These are phyloP conservation scores for Cryptosula pallasiana DNA, from an alignment of 2,888 invertebrate genomes.

Conservation along the genomic window DNA sequence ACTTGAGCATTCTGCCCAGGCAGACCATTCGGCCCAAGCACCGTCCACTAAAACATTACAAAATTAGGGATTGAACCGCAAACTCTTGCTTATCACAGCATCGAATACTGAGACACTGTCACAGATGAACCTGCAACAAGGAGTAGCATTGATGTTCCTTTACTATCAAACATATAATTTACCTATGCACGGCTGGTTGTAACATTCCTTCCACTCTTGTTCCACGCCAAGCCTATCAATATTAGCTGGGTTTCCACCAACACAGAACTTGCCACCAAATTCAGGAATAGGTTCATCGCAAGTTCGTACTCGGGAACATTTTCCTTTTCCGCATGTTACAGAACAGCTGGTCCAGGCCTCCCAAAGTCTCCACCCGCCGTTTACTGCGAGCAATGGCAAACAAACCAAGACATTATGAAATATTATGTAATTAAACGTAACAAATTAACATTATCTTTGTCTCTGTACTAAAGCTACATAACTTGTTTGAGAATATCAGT, in stretches of 20 bases:
- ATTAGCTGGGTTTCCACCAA: neutral
- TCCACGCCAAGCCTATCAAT: neutral
- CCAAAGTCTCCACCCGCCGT: neutral
- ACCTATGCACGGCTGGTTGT: constrained; percentile 10
- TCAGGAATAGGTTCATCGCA: constrained; percentile 4
- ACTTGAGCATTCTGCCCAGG: neutral
- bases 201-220: constrained; percentile 9
- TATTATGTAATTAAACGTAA: too few species aligned
- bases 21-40: neutral
- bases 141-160: too few species aligned
- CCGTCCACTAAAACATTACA: constrained; percentile 4
- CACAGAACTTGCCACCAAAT: constrained; percentile 17
- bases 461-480: too few species aligned
- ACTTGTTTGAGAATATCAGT: too few species aligned
- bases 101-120: too few species aligned
- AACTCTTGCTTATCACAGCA: too few species aligned
- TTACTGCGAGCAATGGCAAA: too few species aligned
- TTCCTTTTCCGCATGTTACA: neutral
- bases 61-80: too few species aligned
- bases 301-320: neutral
- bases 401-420: too few species aligned
- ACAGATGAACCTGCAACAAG: too few species aligned
- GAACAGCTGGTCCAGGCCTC: constrained; percentile 18
- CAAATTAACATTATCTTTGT: too few species aligned
- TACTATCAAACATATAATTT: too few species aligned